A percentile compares a stretch with the other conserved stretches of the same genome.
phyloP scores from a whole-genome alignment of 1,140 invertebrate genomes.

The Lysiphlebus fabarum region DNA sequence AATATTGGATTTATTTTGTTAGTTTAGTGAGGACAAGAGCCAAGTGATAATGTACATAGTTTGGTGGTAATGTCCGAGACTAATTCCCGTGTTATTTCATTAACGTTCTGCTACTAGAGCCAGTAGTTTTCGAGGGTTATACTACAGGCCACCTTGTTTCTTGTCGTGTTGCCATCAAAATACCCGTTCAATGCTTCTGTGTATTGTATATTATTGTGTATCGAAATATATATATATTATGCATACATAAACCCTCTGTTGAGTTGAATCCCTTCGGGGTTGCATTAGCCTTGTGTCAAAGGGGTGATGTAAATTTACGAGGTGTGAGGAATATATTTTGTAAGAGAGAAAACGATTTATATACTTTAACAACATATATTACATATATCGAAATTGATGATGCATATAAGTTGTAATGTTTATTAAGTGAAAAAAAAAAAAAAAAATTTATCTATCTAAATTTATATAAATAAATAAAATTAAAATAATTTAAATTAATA shows the following conservation, averaged over 20 bases:
- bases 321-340: slow-evolving; percentile 30
- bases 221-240: slow-evolving; percentile 26
- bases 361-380: too few relatives aligned
- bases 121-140: too few relatives aligned
- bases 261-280: slow-evolving; percentile 23
- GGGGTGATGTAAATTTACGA: slow-evolving; percentile 53
- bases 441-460: too few relatives aligned
- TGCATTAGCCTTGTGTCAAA: slow-evolving; percentile 52
- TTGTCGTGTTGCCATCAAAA: too few relatives aligned
- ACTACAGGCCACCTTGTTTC: too few relatives aligned
- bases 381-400: too few relatives aligned
- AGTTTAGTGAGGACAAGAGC: too few relatives aligned
- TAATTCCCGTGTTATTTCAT: slow-evolving; percentile 59
- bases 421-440: too few relatives aligned
- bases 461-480: too few relatives aligned
- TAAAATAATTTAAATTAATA: too few relatives aligned
- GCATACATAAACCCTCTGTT: neutral
- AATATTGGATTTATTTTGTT: too few relatives aligned
- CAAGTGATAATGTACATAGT: slow-evolving; percentile 54
- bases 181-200: slow-evolving; percentile 35
- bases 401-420: too few relatives aligned
- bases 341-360: neutral
- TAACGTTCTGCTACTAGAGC: slow-evolving; percentile 46
- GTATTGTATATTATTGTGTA: slow-evolving; percentile 28
- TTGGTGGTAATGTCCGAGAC: slow-evolving; percentile 57